Evolutionary conservation across 2,797 vertebrate genomes (phyloP), one percentile per base, ranked within the genome.

Genomic region (Thripadectes ignobilis): DNA sequence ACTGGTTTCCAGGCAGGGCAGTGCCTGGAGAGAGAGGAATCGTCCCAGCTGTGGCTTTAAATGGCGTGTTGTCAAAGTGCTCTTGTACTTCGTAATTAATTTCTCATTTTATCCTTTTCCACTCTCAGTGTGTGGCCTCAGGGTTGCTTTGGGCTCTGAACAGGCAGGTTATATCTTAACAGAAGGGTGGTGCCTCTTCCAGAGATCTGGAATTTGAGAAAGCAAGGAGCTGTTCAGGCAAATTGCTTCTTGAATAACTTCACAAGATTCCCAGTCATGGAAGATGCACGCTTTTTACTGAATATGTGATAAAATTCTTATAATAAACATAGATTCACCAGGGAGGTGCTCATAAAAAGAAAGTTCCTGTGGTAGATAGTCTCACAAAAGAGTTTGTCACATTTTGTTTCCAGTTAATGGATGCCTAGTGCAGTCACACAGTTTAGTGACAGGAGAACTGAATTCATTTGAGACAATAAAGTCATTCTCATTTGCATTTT

Each of bases 401-500:
- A 73, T 91, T 95, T 93, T 88, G 62, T 79, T 94, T 71, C 52
- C 30, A 38, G 62, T 76, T 95, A 77, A 91, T 57, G 48, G 74
- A 84, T 58, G 58, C 58, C 90, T 91, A 22, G 41, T 2, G 6
- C 51, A 43, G 81, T 89, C 78, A n/a, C 49, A 14, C 59, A 26
- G 59, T 92, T 94, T 79, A n/a, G 61, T 89, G 93, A 92, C 52
- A 24, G 75, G 73, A 18, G 30, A 94, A 65, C 78, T 74, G 95
- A 96, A 97, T 97, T 96, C 89, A 96, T 68, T 74, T 89, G 89
- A 88, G 80, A 94, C 96, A 96, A 95, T 97, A 95, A 96, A 96
- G 65, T 88, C 32, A 17, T 66, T 76, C 51, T 85, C 51, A 97
- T 98, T 97, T 98, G 92, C 96, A 97, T 98, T 98, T 97, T 97